Conservation (phyloP, 2,797 vertebrate genomes). For the Pseudocheirus occidentalis region DNA sequence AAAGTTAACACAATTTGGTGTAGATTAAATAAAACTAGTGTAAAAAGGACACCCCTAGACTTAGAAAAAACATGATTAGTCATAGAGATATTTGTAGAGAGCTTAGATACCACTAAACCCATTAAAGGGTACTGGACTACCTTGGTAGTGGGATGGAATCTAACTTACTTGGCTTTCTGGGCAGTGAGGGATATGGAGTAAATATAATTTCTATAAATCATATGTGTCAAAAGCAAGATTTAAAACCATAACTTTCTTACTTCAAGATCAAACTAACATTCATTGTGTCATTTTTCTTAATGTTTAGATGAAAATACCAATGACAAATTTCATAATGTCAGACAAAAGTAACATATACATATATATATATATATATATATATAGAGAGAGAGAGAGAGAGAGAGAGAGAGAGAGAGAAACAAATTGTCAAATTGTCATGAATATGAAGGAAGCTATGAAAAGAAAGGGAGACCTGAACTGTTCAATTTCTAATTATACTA, state of each 20-base stretch:
- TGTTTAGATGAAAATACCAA: background rate
- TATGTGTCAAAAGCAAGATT: background rate
- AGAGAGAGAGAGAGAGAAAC: too few relatives aligned
- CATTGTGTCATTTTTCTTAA: background rate
- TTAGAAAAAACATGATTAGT: background rate
- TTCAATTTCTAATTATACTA: background rate
- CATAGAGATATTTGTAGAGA: background rate
- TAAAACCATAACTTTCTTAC: too few relatives aligned
- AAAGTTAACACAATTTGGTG: background rate
- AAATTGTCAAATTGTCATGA: too few relatives aligned
- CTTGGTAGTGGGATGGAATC: background rate
- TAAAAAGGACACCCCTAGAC: background rate
- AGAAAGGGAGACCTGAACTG: background rate
- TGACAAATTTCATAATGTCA: background rate
- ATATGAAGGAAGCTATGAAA: background rate
- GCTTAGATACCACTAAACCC: background rate
- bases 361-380: too few relatives aligned
- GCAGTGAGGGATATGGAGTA: background rate
- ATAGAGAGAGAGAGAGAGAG: too few relatives aligned
- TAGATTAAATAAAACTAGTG: background rate
- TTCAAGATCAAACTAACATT: too few relatives aligned
- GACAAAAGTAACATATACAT: background rate
- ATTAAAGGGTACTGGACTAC: background rate
- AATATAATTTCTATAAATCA: background rate
- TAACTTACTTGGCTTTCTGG: background rate